Evolutionary conservation across 2,797 vertebrate genomes (phyloP), one percentile per base, ranked within the genome.

Genomic region (Uromys caudimaculatus): DNA sequence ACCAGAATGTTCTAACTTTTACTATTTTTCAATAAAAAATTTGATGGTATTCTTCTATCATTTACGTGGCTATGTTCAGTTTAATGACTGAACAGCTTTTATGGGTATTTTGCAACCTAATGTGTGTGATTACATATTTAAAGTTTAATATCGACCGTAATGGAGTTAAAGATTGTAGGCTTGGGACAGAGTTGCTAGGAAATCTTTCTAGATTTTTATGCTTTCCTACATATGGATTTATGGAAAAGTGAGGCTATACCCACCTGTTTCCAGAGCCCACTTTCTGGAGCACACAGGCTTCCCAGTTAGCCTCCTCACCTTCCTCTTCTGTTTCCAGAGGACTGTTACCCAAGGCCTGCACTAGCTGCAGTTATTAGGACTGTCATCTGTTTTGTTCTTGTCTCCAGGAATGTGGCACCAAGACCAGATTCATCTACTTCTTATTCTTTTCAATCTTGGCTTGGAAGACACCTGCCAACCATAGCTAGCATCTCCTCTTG

Each of bases 101-200:
- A 96, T 90, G 93, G 78, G 64, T 93, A 93, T 97, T 95, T 96
- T 93, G 93, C 79, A 97, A 96, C 58, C 88, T 97, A 96, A 96
- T 92, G 90, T 95, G 76, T n/a, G 81, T 87, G 69, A 93, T 96
- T 97, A 94, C 86, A 93, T 97, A 96, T 94, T 97, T 97, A 94
- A 98, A 97, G 95, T 97, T 97, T 97, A 96, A 97, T 97, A 95
- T 96, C 0, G 0, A 38, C 76, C 96, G 17, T 97, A 96, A 96
- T 96, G 60, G 92, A 95, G 94, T 97, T 97, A 96, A 93, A 93
- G 97, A 96, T 84, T 94, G 29, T 91, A 96, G 90, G 50, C 79
- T 94, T 97, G 93, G 93, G 93, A 96, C 77, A 58, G 47, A 29
- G 93, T 97, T 97, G 92, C 95, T 96, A 97, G 93, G 93, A 95